A percentile compares a stretch with the other conserved stretches of the same genome.
These are phyloP conservation scores for Sinohyriopsis cumingii DNA, from an alignment of 2,888 invertebrate genomes.

Conservation along the genomic window DNA sequence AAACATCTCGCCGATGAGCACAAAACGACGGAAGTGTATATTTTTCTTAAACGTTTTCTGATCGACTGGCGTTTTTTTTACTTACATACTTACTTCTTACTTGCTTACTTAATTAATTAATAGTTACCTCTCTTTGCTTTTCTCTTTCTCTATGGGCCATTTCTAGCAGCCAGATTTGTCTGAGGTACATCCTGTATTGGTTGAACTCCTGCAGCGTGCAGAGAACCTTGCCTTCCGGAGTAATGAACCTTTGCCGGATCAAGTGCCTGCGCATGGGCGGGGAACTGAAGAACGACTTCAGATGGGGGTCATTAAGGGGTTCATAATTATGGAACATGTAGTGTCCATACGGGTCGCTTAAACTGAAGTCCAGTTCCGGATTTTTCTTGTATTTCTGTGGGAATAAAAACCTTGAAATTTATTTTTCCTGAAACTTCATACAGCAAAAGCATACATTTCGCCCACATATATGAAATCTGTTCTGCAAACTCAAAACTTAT, in stretches of 20 bases:
- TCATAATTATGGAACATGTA: constrained; percentile 56
- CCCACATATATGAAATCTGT: background rate
- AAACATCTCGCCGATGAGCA: too few species aligned
- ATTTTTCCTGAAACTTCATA: background rate
- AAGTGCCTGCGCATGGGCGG: constrained; percentile 45
- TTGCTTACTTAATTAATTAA: too few species aligned
- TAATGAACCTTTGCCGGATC: constrained; percentile 74
- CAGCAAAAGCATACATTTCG: background rate
- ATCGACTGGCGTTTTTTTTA: too few species aligned
- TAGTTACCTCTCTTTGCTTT: too few species aligned
- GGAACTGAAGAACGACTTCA: constrained; percentile 47
- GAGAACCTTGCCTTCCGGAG: constrained; percentile 77
- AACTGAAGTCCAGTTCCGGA: constrained; percentile 57
- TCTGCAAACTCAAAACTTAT: background rate
- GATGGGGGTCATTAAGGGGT: constrained; percentile 63
- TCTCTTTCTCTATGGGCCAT: constrained; percentile 18
- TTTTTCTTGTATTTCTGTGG: constrained; percentile 46
- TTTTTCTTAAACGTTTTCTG: too few species aligned
- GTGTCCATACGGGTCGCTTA: constrained; percentile 56
- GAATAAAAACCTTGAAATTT: constrained; percentile 3
- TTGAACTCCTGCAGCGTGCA: constrained; percentile 80
- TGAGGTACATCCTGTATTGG: constrained; percentile 77
- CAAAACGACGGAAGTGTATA: too few species aligned
- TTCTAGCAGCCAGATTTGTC: constrained; percentile 49
- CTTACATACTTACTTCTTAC: too few species aligned